A percentile compares a stretch with the other conserved stretches of the same genome.
phyloP scores from a whole-genome alignment of 2,888 invertebrate species.

The Erebia epiphron region DNA sequence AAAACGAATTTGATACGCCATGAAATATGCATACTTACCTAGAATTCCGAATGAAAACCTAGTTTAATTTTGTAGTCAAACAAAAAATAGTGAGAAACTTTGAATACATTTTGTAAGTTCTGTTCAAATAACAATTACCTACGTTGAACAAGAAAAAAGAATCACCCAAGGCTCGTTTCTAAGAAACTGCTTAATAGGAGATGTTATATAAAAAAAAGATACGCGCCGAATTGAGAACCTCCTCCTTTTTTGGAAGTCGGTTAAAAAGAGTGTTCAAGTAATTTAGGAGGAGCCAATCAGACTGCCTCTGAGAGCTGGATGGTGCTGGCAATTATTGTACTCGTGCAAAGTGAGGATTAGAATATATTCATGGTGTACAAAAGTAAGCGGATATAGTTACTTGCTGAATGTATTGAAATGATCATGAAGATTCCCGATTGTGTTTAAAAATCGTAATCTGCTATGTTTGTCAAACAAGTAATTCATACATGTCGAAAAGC shows the following conservation, averaged over 20 bases:
- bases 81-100: neutral
- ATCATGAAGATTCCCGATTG: no score
- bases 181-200: conserved; percentile 11
- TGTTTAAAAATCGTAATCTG: no score
- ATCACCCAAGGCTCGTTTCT: neutral
- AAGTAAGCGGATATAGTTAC: conserved; percentile 2
- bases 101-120: neutral
- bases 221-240: no score
- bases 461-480: no score
- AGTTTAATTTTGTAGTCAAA: neutral
- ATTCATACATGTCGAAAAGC: no score
- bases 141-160: conserved; percentile 1
- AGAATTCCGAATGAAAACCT: neutral
- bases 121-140: conserved; percentile 4
- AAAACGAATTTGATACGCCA: no score
- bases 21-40: no score
- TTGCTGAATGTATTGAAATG: no score
- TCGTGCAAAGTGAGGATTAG: conserved; percentile 8
- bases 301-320: conserved; percentile 16
- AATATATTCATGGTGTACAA: neutral
- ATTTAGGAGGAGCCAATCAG: conserved; percentile 28
- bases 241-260: no score
- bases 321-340: conserved; percentile 21
- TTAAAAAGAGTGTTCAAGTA: conserved; percentile 22
- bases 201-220: conserved; percentile 15